These are phyloP conservation scores for Heteractis magnifica DNA, from an alignment of 92 coral and sea anemone species.

Conservation along the genomic window DNA sequence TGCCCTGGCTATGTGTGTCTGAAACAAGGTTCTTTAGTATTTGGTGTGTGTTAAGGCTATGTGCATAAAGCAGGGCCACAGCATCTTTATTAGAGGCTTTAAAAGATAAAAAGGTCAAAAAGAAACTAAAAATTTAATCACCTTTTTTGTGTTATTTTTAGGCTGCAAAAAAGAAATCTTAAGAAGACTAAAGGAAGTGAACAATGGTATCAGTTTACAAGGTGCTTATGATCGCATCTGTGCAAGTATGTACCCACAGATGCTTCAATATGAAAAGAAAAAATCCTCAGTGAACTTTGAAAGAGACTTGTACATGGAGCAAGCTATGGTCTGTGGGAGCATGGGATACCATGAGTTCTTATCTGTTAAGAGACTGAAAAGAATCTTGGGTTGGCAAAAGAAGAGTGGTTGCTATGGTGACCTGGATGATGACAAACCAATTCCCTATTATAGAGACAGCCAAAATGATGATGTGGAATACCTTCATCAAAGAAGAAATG, in stretches of 20 bases:
- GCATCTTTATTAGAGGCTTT: no score
- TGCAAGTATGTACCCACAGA: conserved; percentile 81
- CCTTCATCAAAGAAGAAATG: not conserved
- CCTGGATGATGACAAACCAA: conserved; percentile 1
- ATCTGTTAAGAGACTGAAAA: conserved; percentile 45
- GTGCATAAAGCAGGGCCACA: no score
- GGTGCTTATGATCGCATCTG: conserved; percentile 73
- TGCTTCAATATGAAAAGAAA: conserved; percentile 58
- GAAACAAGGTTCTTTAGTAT: no score
- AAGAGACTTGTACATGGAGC: conserved; percentile 83
- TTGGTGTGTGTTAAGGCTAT: no score
- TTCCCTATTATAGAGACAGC: not conserved
- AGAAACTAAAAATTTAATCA: not conserved
- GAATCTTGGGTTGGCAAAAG: conserved; percentile 72
- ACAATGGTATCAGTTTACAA: conserved; percentile 53
- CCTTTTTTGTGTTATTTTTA: conserved; percentile 9
- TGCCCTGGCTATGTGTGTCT: no score
- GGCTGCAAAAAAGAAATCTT: conserved; percentile 63
- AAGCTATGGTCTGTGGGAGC: conserved; percentile 85
- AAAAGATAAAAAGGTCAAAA: not conserved
- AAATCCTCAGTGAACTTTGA: not conserved
- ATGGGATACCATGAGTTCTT: conserved; percentile 74
- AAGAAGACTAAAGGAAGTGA: conserved; percentile 40
- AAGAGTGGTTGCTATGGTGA: conserved; percentile 72
- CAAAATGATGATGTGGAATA: not conserved